Evolutionary conservation across 2,113 vertebrate genomes (phyloP).

Genomic region (Tonatia bakeri): DNA sequence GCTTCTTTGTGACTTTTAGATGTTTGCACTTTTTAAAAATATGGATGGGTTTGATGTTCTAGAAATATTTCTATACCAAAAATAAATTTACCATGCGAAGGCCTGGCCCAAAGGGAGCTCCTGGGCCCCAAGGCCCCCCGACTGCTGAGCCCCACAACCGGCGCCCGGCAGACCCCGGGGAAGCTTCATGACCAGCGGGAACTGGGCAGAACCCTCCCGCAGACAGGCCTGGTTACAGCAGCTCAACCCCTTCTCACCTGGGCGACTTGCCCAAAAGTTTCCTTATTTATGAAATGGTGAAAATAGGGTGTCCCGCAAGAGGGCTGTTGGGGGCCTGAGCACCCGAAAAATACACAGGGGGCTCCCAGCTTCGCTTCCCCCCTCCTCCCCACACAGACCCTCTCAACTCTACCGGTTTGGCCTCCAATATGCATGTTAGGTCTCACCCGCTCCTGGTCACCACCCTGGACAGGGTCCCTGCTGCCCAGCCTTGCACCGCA

Average conservation of each 20-base stretch:
- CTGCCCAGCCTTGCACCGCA: neutral
- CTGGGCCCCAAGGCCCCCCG: neutral
- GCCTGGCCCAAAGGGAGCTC: neutral
- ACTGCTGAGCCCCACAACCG: neutral
- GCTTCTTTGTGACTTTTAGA: neutral
- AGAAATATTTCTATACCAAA: neutral
- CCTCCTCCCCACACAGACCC: neutral
- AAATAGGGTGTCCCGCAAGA: neutral
- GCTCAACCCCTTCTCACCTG: neutral
- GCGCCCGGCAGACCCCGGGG: neutral
- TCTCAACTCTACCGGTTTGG: neutral
- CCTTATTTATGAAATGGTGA: neutral
- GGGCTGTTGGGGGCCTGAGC: neutral
- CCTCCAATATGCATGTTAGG: neutral
- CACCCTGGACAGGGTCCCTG: neutral
- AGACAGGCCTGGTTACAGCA: neutral
- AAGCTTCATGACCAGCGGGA: neutral
- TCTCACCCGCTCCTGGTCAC: neutral
- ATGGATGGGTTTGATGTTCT: neutral
- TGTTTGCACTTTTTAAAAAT: neutral
- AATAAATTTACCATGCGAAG: neutral
- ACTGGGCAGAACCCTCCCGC: no score
- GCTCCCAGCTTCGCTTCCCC: neutral
- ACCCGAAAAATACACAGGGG: neutral
- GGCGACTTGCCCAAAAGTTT: neutral